Conservation (phyloP, 2,797 vertebrate genomes). For the Sebastes matsubarae region DNA sequence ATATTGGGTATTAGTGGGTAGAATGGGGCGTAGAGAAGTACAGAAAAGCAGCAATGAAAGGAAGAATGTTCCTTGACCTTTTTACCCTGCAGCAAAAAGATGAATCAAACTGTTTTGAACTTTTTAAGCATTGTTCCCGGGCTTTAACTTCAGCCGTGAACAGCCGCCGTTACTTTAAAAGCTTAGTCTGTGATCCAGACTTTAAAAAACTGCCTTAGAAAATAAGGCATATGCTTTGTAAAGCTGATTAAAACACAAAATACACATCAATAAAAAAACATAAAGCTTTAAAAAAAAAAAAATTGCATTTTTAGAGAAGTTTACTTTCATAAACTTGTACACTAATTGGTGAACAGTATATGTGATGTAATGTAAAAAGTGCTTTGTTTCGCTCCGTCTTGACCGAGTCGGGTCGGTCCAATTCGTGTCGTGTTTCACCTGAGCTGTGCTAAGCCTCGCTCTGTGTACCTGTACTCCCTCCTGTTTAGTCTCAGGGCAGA, state of each 20-base stretch:
- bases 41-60: slow-evolving; percentile 45
- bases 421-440: slow-evolving; percentile 2
- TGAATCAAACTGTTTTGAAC: slow-evolving; percentile 54
- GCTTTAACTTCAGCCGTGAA: slow-evolving; percentile 37
- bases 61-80: slow-evolving; percentile 62
- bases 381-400: not conserved
- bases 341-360: not conserved
- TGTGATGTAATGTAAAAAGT: not conserved
- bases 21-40: slow-evolving; percentile 6
- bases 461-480: slow-evolving; percentile 45
- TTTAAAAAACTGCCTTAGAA: not conserved
- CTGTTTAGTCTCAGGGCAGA: slow-evolving; percentile 73
- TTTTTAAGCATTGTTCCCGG: slow-evolving; percentile 44
- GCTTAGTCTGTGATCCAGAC: slow-evolving; percentile 22
- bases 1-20: slow-evolving; percentile 39
- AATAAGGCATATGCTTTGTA: not conserved
- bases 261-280: not conserved
- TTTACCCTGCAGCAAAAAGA: slow-evolving; percentile 46
- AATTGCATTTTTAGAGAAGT: not conserved
- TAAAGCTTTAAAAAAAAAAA: not conserved
- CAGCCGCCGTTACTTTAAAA: slow-evolving; percentile 15
- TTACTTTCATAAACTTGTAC: not conserved
- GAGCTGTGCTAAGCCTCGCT: slow-evolving; percentile 21
- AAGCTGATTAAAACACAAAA: slow-evolving; percentile 12
- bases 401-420: slow-evolving; percentile 16